Evolutionary conservation across 2,797 vertebrate genomes (phyloP), one percentile per base, ranked within the genome.

Genomic region (Myiotriccus ornatus): DNA sequence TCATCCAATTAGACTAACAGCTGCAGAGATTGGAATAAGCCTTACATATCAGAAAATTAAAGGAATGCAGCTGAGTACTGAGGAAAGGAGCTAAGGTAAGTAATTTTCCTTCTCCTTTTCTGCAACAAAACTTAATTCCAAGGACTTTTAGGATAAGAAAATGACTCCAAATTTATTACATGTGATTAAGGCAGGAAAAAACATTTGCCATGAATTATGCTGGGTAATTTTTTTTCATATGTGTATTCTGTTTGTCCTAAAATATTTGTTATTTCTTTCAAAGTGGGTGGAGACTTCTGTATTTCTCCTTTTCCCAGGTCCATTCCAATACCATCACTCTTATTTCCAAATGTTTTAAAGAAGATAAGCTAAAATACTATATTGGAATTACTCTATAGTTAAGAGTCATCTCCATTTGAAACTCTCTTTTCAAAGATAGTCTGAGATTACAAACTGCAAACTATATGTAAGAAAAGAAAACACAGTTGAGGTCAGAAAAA

Each of bases 1-100:
- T 95, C 96, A 97, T 95, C 92, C 90, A 97, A 96, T 97, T 97
- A 97, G 74, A 93, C 93, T 87, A 97, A 95, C 90, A 96, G 80
- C 87, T 96, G 95, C 90, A 96, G 81, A 95, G 90, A 92, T 88
- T 67, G 77, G 80, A 96, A 95, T 94, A 96, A 69, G 80, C 44
- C 83, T 94, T 85, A 14, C 65, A 90, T 94, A 89, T 84, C 75
- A 95, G 73, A 94, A 97, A 96, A 91, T 60, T 86, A 81, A 91
- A 94, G 87, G 93, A 96, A 93, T 81, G 63, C 46, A 94, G 30
- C 89, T 73, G 82, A 90, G 69, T 90, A 53, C n/a, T 90, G n/a
- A 75, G 44, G 62, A 78, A 94, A 63, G 81, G 46, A 92, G 59
- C 11, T 86, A 90, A 95, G 85, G 81, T 93, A 94, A 91, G 49